Conservation (phyloP, 2,888 invertebrate species). For the Xestia ashworthii region DNA sequence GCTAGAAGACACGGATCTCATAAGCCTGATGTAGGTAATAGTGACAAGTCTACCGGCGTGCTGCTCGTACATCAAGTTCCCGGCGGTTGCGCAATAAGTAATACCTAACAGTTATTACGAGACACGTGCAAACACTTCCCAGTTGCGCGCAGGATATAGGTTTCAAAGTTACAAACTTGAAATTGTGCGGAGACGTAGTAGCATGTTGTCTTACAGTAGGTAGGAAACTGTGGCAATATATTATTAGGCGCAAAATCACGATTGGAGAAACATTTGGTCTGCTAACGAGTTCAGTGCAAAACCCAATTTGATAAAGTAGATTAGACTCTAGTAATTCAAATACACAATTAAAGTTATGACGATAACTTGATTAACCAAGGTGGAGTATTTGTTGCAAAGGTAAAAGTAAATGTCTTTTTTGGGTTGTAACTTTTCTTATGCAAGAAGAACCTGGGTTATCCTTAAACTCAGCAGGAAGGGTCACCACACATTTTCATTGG, state of each 20-base stretch:
- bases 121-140: conserved; percentile 53
- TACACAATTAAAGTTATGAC: background rate
- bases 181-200: conserved; percentile 38
- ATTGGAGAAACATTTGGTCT: conserved; percentile 12
- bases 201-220: conserved; percentile 33
- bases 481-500: background rate
- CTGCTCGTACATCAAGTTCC: conserved; percentile 52
- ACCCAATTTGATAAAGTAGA: conserved; percentile 7
- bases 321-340: background rate
- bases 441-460: background rate
- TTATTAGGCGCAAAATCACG: conserved; percentile 6
- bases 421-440: background rate
- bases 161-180: conserved; percentile 54
- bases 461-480: background rate
- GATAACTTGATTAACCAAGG: too few relatives aligned
- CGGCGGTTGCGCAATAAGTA: conserved; percentile 57
- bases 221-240: background rate
- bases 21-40: conserved; percentile 23
- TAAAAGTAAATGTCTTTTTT: background rate
- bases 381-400: background rate
- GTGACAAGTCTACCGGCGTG: conserved; percentile 44
- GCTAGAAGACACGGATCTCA: background rate
- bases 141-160: conserved; percentile 41
- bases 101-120: conserved; percentile 63
- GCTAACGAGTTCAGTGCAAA: conserved; percentile 22